Conservation (phyloP, 2,888 invertebrate species). For the Oscheius sp. region DNA sequence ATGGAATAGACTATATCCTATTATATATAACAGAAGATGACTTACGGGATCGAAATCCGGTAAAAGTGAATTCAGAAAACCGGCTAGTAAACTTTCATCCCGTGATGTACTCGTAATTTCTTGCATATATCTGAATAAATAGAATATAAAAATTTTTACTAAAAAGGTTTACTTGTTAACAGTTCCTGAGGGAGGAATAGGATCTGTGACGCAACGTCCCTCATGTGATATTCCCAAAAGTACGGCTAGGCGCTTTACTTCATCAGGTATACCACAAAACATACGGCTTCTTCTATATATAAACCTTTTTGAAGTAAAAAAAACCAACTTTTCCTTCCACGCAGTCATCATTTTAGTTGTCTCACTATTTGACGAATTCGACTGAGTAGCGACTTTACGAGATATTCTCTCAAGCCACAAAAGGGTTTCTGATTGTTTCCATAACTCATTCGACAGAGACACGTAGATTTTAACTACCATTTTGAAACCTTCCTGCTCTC, state of each 20-base stretch:
- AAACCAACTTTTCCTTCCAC: constrained; percentile 41
- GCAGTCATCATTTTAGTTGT: constrained; percentile 29
- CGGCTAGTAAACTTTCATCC: constrained; percentile 24
- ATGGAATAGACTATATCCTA: not conserved
- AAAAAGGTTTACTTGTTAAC: not conserved
- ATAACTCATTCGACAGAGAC: constrained; percentile 79
- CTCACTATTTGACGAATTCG: not conserved
- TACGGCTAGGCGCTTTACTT: constrained; percentile 50
- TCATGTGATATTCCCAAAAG: constrained; percentile 45
- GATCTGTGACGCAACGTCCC: constrained; percentile 37
- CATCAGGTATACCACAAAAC: constrained; percentile 52
- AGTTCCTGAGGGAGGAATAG: constrained; percentile 37
- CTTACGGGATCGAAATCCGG: constrained; percentile 36
- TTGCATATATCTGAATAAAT: constrained; percentile 6
- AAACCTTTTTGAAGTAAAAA: too few species aligned
- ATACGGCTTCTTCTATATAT: constrained; percentile 36
- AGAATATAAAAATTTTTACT: not conserved
- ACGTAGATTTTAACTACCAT: constrained; percentile 81
- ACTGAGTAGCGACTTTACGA: constrained; percentile 32
- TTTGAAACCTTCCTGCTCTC: constrained; percentile 75
- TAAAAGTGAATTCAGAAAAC: constrained; percentile 37
- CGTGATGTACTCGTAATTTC: not conserved
- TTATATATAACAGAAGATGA: not conserved
- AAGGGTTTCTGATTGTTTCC: constrained; percentile 79
- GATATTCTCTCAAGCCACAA: constrained; percentile 80